Base-by-base conservation (phyloP, 92 coral and sea anemone species). In the Phenganax stokvisi region DNA sequence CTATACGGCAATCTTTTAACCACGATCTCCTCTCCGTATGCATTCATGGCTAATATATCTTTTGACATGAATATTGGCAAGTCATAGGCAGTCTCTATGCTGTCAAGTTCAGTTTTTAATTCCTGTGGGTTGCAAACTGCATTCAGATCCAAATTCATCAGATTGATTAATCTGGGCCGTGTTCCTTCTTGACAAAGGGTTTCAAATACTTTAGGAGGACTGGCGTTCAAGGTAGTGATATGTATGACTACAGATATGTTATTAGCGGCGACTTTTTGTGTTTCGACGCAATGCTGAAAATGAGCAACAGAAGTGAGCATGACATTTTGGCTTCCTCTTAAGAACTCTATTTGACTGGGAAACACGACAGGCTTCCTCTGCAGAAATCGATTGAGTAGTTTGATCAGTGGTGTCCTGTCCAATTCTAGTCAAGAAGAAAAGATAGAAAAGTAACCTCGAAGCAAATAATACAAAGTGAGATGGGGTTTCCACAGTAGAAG, bases 41-140 rank as follows among this genome's bases (percentile, higher is more conserved):
- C 81, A 80, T 92, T 92, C 88, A 96, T 66, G 51, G 97, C 97
- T 29, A 96, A 79, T 11, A 90, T 75, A 65, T 92, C 97, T 79
- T 84, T 84, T 37, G 99, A 96, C 47, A 92, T 72, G 54, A 84
- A 65, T 61, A 84, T 85, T 69, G 66, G 71, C 44, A 90, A 87
- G 6, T 81, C 82, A 83, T 90, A 90, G 12, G 54, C 64, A 2
- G 80, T 10, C 76, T 89, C 91, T 31, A 87, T 29, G 65, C 73
- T 27, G 8, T 17, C 59, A 12, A 96, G 86, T 12, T 84, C 76
- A 44, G 25, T 77, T 64, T 84, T 66, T 74, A 92, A 13, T 15
- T 87, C 88, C 54, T 20, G 10, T 17, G 76, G 65, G 70, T 85
- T 77, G 51, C 85, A 25, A 63, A 80, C 80, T 20, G 79, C 66